phyloP scores from a whole-genome alignment of 2,113 vertebrate genomes.

The Rhombomys opimus region DNA sequence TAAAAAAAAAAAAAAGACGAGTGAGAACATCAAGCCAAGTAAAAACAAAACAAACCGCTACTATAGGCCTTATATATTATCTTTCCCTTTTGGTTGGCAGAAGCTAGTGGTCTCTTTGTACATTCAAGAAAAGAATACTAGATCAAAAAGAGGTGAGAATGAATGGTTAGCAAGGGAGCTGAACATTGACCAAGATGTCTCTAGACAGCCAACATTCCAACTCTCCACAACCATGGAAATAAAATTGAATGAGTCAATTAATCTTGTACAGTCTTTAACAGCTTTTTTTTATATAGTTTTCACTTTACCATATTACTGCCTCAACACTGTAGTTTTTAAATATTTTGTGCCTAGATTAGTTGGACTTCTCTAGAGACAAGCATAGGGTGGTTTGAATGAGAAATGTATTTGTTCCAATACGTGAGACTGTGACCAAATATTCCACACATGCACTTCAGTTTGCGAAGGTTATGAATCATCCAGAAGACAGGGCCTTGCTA shows the following conservation, averaged over 20 bases:
- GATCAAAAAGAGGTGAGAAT: not conserved
- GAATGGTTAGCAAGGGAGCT: not conserved
- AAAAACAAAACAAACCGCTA: not conserved
- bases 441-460: not conserved
- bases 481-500: not conserved
- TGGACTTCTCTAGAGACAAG: not conserved
- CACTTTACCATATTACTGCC: not conserved
- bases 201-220: not conserved
- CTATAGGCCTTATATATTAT: not conserved
- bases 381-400: not conserved
- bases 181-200: not conserved
- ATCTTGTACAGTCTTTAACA: not conserved
- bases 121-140: not conserved
- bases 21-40: not conserved
- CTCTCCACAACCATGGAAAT: not conserved
- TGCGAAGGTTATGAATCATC: not conserved
- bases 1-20: not conserved
- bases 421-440: not conserved
- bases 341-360: not conserved
- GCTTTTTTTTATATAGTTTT: not conserved
- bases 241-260: not conserved
- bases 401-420: not conserved
- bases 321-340: not conserved
- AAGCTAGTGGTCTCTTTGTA: not conserved
- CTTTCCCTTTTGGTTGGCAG: not conserved